phyloP scores from a whole-genome alignment of 2,888 invertebrate genomes.

The Xylota sylvarum region DNA sequence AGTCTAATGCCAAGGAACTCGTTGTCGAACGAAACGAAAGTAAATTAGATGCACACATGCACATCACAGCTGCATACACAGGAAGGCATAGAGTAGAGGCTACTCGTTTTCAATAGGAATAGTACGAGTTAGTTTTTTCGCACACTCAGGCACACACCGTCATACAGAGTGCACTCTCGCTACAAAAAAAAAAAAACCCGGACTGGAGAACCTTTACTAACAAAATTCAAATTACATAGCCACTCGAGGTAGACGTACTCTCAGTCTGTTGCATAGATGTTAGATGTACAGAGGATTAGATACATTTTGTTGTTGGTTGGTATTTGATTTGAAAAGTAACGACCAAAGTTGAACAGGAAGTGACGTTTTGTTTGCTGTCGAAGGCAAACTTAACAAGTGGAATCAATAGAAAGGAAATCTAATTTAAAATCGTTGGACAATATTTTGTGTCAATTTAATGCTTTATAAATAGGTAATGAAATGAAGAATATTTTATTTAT shows the following conservation, averaged over 20 bases:
- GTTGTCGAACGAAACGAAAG: slow-evolving; percentile 75
- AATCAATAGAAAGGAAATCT: not conserved
- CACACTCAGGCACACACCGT: slow-evolving; percentile 16
- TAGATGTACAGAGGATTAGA: not conserved
- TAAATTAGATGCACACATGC: slow-evolving; percentile 76
- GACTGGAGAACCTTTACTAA: slow-evolving; percentile 44
- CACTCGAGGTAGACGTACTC: slow-evolving; percentile 52
- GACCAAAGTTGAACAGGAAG: not conserved
- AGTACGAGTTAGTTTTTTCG: slow-evolving; percentile 13
- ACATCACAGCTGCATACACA: slow-evolving; percentile 27
- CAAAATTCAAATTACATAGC: slow-evolving; percentile 50
- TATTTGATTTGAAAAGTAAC: slow-evolving; percentile 6
- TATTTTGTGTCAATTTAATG: no score
- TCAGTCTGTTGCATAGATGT: not conserved
- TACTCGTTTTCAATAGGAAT: slow-evolving; percentile 48
- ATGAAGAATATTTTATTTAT: not conserved
- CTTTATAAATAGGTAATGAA: no score
- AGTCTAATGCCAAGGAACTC: slow-evolving; percentile 77
- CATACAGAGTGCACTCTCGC: slow-evolving; percentile 41
- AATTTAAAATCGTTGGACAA: no score
- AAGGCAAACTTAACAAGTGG: not conserved
- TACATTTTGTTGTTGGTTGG: not conserved
- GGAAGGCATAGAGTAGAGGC: slow-evolving; percentile 17
- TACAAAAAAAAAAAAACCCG: not conserved
- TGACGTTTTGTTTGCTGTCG: not conserved